Base-by-base conservation (phyloP, 2,797 vertebrate species). In the Ambastaia sidthimunki region DNA sequence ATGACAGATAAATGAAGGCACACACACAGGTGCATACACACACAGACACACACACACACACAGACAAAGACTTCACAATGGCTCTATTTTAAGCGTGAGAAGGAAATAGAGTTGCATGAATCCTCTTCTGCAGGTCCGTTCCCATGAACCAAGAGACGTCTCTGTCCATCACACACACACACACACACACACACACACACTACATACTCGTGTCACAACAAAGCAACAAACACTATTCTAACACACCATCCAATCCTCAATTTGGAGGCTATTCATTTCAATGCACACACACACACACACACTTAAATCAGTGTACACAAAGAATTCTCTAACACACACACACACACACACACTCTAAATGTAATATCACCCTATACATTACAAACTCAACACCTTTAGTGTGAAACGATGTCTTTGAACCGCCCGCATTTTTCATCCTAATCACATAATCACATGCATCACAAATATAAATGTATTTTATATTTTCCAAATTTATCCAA, bases 61-160 rank as follows among this genome's bases (percentile, higher is more conserved):
- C 68, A 89, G 88, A 92, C 92, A 86, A 94, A 93, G 94, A 93
- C 94, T 96, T 95, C 94, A 99, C 98, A 99, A 99, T 99, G 95
- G 96, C 93, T 95, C 97, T 99, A 99, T 99, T 99, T 99, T 98
- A 94, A 95, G 96, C 93, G 90, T 85, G 93, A 91, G 95, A 94
- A 99, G 98, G 98, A 99, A 99, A 95, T 92, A 86, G 90, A 96
- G 94, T 98, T 98, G 97, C 98, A 99, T 99, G 97, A 98, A 96
- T 97, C 95, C 96, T 98, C 98, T 99, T 97, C 97, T 98, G 96
- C 92, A 96, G 91, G 92, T 94, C 93, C 90, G 97, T 99, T 99
- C 97, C 97, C 98, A 99, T 97, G 97, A 97, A 96, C 95, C 94
- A 90, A 90, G 95, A 95, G 94, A 68, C 72, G 80, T 77, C 80